Conservation (phyloP, 2,113 vertebrate species). For the Spilogale gracilis region DNA sequence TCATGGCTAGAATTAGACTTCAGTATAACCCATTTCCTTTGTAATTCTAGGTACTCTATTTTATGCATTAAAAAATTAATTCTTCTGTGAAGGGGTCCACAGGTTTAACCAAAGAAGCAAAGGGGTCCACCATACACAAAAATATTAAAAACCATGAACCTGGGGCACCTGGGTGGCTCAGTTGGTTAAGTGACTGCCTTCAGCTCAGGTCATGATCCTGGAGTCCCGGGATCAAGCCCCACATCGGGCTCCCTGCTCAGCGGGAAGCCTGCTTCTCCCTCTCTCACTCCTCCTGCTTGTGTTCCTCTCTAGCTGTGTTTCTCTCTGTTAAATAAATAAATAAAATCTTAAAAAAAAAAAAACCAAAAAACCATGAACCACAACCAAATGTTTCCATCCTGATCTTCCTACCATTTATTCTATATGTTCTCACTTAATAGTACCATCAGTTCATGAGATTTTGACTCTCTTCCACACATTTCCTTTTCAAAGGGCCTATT, state of each 20-base stretch:
- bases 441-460: background rate
- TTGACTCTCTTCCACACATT: background rate
- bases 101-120: background rate
- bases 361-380: background rate
- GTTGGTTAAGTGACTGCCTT: too few relatives aligned
- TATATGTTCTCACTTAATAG: background rate
- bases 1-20: background rate
- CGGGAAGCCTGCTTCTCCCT: too few relatives aligned
- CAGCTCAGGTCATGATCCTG: too few relatives aligned
- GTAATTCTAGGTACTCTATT: background rate
- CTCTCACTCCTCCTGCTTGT: too few relatives aligned
- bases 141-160: background rate
- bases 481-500: background rate
- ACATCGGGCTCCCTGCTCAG: too few relatives aligned
- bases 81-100: background rate
- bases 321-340: too few relatives aligned
- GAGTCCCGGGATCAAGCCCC: too few relatives aligned
- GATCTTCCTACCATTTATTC: background rate
- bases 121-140: background rate
- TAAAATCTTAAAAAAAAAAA: too few relatives aligned
- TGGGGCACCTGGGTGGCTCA: too few relatives aligned
- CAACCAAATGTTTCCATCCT: background rate
- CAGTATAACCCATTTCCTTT: background rate
- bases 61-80: background rate
- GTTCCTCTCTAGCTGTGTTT: too few relatives aligned